Conservation (phyloP, 2,797 vertebrate genomes). For the Corythornis leucogaster region DNA sequence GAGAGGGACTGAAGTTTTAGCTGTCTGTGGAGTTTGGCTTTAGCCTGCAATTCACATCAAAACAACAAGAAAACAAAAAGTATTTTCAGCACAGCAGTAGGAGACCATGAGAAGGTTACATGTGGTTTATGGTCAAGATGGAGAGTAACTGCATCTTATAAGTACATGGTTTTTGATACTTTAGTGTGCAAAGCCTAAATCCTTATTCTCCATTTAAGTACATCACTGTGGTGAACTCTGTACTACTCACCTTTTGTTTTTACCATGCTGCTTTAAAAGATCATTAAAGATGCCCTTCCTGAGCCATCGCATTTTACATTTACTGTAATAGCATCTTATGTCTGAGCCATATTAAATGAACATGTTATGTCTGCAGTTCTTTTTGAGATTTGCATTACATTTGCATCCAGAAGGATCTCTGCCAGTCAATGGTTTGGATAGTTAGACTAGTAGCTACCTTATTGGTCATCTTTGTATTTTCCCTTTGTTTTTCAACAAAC, state of each 20-base stretch:
- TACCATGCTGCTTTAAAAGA: not conserved
- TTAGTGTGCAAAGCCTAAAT: not conserved
- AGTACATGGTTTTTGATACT: not conserved
- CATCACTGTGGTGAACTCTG: not conserved
- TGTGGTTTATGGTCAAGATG: not conserved
- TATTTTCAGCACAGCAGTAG: not conserved
- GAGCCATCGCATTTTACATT: not conserved
- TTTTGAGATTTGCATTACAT: not conserved
- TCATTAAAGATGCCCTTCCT: not conserved
- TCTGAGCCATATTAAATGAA: not conserved
- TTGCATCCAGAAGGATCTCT: not conserved
- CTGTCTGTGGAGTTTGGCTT: not conserved
- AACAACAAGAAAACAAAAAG: fast-evolving
- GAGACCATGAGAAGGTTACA: not conserved
- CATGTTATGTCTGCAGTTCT: not conserved
- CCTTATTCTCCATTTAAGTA: not conserved
- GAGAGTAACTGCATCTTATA: not conserved
- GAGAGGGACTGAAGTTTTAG: not conserved
- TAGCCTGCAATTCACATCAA: not conserved
- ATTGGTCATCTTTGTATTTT: not conserved
- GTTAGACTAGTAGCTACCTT: not conserved
- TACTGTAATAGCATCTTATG: not conserved
- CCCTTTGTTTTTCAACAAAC: not conserved
- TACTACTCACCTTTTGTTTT: not conserved
- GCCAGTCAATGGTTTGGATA: not conserved